Evolutionary conservation across 2,888 invertebrate species (phyloP), one percentile per base, ranked within the genome.

Genomic region (Drosophila birchii): DNA sequence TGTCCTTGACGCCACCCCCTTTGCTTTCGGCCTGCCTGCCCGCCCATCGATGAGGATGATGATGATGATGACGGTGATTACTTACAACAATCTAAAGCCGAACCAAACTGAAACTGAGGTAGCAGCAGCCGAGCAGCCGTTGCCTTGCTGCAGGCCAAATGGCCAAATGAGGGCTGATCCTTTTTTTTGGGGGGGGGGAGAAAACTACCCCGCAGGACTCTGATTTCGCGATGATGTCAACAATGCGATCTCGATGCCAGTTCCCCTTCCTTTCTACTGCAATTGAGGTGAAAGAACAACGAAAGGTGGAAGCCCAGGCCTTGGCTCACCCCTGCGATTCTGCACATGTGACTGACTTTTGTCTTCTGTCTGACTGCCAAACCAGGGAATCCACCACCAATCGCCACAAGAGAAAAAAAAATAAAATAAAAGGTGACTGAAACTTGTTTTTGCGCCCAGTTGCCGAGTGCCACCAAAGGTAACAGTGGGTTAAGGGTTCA

Each of bases 21-120:
- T 49, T 12, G 58, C 63, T 34, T 51, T 23, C 1, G 20, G 53
- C 39, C 29, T 53, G 26, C 20, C 47, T 49, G 41, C 38, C 44
- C 41, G 68, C 70, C 71, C 56, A 67, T 68, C 57, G 69, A 71
- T 72, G 76, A 55, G 71, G 76, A 39, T 79, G 78, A 58, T 83
- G 84, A 71, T 77, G 86, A 69, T 85, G 89, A 88, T 86, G 89
- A 89, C 75, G 76, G 80, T 80, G 82, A 86, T 85, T 81, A 85
- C 83, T 81, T 79, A 79, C 79, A 78, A 79, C 88, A 79, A 53
- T 53, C 51, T 53, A 53, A 53, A 53, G 51, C 47, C 34, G 51
- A 51, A 51, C 14, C 51, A 32, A 34, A 23, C 51, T 51, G 51
- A 51, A 83, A 78, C 78, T 77, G 76, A 67, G 77, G 79, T 75